Evolutionary conservation across 2,888 invertebrate genomes (phyloP), one percentile per base, ranked within the genome.

Genomic region (Drosophila villosipedis): DNA sequence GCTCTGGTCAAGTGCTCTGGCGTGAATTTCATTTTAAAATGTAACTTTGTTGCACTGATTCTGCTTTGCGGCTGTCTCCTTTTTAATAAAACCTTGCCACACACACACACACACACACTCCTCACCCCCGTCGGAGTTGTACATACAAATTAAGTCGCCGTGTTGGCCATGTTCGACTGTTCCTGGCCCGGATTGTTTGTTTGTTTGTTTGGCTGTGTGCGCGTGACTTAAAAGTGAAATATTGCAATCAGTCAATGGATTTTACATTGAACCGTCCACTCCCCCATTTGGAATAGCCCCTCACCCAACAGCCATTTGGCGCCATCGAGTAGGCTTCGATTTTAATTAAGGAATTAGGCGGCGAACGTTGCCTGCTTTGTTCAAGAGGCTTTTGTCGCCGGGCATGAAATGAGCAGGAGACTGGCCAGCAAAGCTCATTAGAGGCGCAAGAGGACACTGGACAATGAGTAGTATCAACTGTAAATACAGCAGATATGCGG

Each of bases 171-270:
- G 80, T 57, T 57, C 28, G 12, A 58, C 62, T 76, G 80, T 77
- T 69, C 19, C 35, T 69, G 70, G 54, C 62, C 47, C 41, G 76
- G 39, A 65, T 63, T 60, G 82, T 68, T 64, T 74, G 78, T 68
- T 68, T 68, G 78, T 69, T 67, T 68, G 83, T 67, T 62, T 55
- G 57, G 57, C 31, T 60, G 57, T 50, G 22, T 49, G 64, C 58
- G 60, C 55, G n/a, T 81, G 86, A 85, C 85, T 85, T 85, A 85
- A 85, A 85, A 85, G 85, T 85, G 85, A 85, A 85, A 85, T 85
- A 83, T 86, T 90, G 90, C 86, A 87, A 87, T 87, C 90, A 87
- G 90, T 87, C 86, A 90, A 89, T 90, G 86, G 84, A 89, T 89
- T 85, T 88, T 62, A 52, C 81, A 76, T 54, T 67, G 74, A 65